Conservation (phyloP, 2,888 invertebrate species). For the Callyntrura guangdongensis region DNA sequence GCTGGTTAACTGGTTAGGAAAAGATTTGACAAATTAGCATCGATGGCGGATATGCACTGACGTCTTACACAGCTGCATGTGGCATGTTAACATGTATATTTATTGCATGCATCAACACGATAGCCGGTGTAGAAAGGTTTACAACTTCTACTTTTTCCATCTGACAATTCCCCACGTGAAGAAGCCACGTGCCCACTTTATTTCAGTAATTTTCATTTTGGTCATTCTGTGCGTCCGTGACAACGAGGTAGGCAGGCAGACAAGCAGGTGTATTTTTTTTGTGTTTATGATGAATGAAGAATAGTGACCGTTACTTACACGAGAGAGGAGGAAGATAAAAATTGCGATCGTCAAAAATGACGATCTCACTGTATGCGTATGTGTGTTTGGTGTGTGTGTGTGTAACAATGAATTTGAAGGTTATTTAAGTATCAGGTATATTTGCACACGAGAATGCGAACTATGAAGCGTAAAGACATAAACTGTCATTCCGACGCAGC, state of each 20-base stretch:
- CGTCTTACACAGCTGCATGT: neutral
- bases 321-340: constrained; percentile 3
- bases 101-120: neutral
- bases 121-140: neutral
- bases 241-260: neutral
- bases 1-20: neutral
- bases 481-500: too few species aligned
- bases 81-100: neutral
- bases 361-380: neutral
- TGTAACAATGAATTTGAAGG: constrained; percentile 19
- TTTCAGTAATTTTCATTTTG: neutral
- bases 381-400: neutral
- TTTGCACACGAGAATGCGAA: neutral
- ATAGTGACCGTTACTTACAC: neutral
- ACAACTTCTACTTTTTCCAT: neutral
- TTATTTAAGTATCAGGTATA: neutral
- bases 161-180: constrained; percentile 19
- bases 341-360: neutral
- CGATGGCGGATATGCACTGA: neutral
- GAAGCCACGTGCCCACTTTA: constrained; percentile 19
- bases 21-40: constrained; percentile 8
- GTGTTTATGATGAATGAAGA: neutral
- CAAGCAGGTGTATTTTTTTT: too few species aligned
- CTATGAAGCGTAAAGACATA: neutral
- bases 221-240: neutral